Base-by-base conservation (phyloP, 2,888 invertebrate species). In the Agapetus fuscipes region DNA sequence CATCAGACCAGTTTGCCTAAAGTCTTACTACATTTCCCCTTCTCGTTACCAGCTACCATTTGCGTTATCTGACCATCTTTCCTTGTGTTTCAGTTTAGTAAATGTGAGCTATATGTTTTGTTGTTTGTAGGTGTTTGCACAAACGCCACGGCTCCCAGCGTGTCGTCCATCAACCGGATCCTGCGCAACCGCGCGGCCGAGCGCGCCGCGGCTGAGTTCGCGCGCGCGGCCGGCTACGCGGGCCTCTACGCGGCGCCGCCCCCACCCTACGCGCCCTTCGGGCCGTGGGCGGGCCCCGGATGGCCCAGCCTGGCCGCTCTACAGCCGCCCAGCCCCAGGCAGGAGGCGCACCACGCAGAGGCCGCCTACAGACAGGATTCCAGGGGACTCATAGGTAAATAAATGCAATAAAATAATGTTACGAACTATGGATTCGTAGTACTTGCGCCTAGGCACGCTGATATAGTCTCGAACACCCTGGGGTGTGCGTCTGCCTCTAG, bases 131-230 rank as follows among this genome's bases (percentile, higher is more conserved):
- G 88, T 50, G 90, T 96, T 5, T 97, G 96, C 62, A 90, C 89
- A 27, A 91, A 91, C 59, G 86, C 85, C 34, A 93, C 93, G 13
- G 93, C 96, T 1, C 97, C 97, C 0, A 94, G 93, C 34, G 95
- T 96, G 3, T 93, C 93, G 54, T 94, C 94, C 50, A 96, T 96
- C 61, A 96, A 95, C 66, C 78, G 97, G 53, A 97, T 97, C 56
- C 71, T 97, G 37, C 71, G 97, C 48, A 96, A 96, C 60, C 76
- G 96, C 9, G 96, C 96, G 0, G 95, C 96, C 0, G 96, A 97
- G 60, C 70, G 95, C 4, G 95, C 95, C 0, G 95, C 95, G 0
- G 91, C 93, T 0, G 95, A 96, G 63, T 91, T 96, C 53, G 93
- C 94, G 0, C 71, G 91, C 11, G 90, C 89, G 0, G 89, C 91